Evolutionary conservation across 2,113 vertebrate species (phyloP).

Genomic region (Sarotherodon lohbergeri): DNA sequence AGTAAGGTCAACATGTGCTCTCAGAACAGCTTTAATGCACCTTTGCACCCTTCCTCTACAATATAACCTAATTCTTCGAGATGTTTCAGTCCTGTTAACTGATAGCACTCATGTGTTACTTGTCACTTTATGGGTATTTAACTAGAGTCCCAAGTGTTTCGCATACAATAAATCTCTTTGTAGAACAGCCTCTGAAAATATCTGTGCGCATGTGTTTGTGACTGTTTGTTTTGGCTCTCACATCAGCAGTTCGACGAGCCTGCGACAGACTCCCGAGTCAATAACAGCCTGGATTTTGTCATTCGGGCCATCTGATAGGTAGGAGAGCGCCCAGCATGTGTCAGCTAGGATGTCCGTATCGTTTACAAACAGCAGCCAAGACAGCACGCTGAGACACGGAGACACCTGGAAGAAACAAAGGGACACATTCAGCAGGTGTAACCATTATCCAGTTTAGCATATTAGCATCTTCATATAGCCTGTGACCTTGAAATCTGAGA

Average conservation of each 20-base stretch:
- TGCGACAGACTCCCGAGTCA: conserved; percentile 95
- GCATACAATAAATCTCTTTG: not conserved
- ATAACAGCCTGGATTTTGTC: conserved; percentile 99
- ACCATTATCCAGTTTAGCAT: not conserved
- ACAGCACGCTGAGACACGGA: conserved; percentile 92
- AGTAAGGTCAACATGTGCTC: not conserved
- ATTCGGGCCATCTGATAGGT: conserved; percentile 95
- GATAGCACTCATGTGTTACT: not conserved
- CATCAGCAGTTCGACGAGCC: conserved; percentile 94
- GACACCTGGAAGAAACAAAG: conserved; percentile 80
- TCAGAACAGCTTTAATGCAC: not conserved
- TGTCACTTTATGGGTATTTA: not conserved
- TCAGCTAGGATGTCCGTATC: conserved; percentile 96
- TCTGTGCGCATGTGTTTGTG: not conserved
- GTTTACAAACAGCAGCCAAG: conserved; percentile 94
- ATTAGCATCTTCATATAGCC: not conserved
- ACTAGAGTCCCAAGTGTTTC: not conserved
- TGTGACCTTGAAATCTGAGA: conserved; percentile 1
- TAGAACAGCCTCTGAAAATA: not conserved
- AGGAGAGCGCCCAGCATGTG: conserved; percentile 97
- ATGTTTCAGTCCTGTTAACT: not conserved
- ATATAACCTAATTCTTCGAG: not conserved
- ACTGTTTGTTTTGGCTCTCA: conserved; percentile 68
- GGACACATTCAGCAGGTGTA: not conserved
- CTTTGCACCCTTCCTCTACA: not conserved